phyloP scores from a whole-genome alignment of 2,888 invertebrate genomes.

The Carterocephalus palaemon region DNA sequence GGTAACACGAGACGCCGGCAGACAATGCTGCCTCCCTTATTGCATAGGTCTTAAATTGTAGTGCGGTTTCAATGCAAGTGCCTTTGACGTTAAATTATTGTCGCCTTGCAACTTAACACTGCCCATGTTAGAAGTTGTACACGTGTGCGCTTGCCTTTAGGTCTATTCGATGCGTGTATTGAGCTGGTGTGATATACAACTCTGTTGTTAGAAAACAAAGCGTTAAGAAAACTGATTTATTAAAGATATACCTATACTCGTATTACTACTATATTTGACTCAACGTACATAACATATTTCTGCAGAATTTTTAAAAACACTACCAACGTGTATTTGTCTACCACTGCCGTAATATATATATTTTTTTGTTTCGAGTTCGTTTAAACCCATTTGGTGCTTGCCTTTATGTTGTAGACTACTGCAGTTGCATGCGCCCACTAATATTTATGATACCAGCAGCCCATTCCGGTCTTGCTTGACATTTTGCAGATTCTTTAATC shows the following conservation, averaged over 20 bases:
- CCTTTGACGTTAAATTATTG: constrained; percentile 76
- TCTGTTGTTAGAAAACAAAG: no score
- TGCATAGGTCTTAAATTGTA: constrained; percentile 76
- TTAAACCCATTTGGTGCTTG: constrained; percentile 19
- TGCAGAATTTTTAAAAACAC: constrained; percentile 15
- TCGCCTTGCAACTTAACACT: constrained; percentile 67
- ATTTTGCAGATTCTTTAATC: constrained; percentile 18
- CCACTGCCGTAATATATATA: constrained; percentile 8
- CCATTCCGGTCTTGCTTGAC: constrained; percentile 18
- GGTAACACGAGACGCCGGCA: constrained; percentile 67
- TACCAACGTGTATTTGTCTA: constrained; percentile 17
- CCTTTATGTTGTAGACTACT: constrained; percentile 21
- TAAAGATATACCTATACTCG: no score
- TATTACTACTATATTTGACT: no score
- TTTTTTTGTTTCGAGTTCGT: constrained; percentile 18
- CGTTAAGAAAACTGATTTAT: no score
- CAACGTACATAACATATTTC: no score
- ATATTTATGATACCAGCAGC: constrained; percentile 19
- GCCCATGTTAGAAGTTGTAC: constrained; percentile 45
- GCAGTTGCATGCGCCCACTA: constrained; percentile 22
- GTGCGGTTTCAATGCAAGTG: constrained; percentile 76
- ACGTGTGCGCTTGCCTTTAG: constrained; percentile 66
- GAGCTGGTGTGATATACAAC: no score
- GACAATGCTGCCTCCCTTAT: constrained; percentile 74
- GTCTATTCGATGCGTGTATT: constrained; percentile 45